These are phyloP conservation scores for Pantherophis vulpinus DNA, from an alignment of 2,797 vertebrate genomes.

Conservation along the genomic window DNA sequence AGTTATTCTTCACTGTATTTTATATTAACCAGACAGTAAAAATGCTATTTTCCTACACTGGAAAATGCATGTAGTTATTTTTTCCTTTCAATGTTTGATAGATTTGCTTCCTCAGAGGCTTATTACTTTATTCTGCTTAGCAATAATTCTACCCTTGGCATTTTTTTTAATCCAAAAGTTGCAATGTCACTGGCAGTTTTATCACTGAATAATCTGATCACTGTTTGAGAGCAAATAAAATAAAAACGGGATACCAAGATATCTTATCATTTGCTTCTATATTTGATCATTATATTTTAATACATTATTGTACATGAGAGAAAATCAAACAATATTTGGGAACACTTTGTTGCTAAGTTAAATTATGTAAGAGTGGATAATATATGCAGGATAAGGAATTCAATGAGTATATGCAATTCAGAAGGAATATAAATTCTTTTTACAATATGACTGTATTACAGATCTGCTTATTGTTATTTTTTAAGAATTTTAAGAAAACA, in stretches of 20 bases:
- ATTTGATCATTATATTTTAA: slow-evolving; percentile 25
- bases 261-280: slow-evolving; percentile 34
- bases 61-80: slow-evolving; percentile 20
- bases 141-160: slow-evolving; percentile 38
- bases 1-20: slow-evolving; percentile 38
- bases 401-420: slow-evolving; percentile 23
- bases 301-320: slow-evolving; percentile 33
- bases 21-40: slow-evolving; percentile 35
- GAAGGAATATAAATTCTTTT: slow-evolving; percentile 42
- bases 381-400: slow-evolving; percentile 40
- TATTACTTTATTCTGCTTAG: slow-evolving; percentile 37
- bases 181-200: slow-evolving; percentile 1
- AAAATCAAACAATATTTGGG: slow-evolving; percentile 39
- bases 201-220: slow-evolving; percentile 27
- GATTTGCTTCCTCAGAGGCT: slow-evolving; percentile 28
- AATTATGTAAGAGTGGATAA: slow-evolving; percentile 37
- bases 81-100: slow-evolving; percentile 15
- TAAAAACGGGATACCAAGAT: slow-evolving; percentile 17
- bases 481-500: slow-evolving; percentile 40
- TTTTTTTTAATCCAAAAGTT: slow-evolving; percentile 28
- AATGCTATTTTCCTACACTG: slow-evolving; percentile 19
- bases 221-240: slow-evolving; percentile 13
- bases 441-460: slow-evolving; percentile 22
- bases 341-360: slow-evolving; percentile 40
- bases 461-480: slow-evolving; percentile 29